These are phyloP conservation scores for Eumeta japonica DNA, from an alignment of 1,140 invertebrate genomes.

Conservation along the genomic window DNA sequence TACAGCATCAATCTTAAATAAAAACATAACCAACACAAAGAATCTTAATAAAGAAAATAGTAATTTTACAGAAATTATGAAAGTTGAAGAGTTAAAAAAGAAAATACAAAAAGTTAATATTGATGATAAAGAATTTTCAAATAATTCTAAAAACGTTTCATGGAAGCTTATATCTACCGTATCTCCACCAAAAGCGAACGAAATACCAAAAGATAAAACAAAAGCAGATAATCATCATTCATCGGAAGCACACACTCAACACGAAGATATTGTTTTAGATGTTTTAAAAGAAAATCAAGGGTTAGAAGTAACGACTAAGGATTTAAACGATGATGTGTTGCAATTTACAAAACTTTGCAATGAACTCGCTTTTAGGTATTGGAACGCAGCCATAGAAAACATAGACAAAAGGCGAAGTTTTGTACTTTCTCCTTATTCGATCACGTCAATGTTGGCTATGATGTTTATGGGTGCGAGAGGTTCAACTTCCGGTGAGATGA, in stretches of 20 bases:
- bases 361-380: slow-evolving; percentile 78
- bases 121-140: slow-evolving; percentile 39
- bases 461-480: slow-evolving; percentile 83
- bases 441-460: slow-evolving; percentile 82
- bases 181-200: slow-evolving; percentile 33
- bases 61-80: slow-evolving; percentile 21
- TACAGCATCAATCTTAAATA: too few species aligned
- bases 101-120: slow-evolving; percentile 53
- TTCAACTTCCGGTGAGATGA: slow-evolving; percentile 86
- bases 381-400: slow-evolving; percentile 68
- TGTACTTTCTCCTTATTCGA: slow-evolving; percentile 81
- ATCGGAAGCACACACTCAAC: slow-evolving; percentile 16
- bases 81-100: slow-evolving; percentile 46
- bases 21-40: background rate
- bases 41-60: slow-evolving; percentile 9
- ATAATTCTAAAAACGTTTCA: slow-evolving; percentile 35
- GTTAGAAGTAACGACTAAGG: slow-evolving; percentile 69
- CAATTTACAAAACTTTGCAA: slow-evolving; percentile 78
- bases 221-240: slow-evolving; percentile 28
- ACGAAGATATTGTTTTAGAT: slow-evolving; percentile 43
- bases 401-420: slow-evolving; percentile 74
- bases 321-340: slow-evolving; percentile 67
- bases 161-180: slow-evolving; percentile 52
- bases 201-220: slow-evolving; percentile 31
- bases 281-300: slow-evolving; percentile 67